These are phyloP conservation scores for Melinaea menophilus DNA, from an alignment of 2,888 invertebrate species.

Conservation along the genomic window DNA sequence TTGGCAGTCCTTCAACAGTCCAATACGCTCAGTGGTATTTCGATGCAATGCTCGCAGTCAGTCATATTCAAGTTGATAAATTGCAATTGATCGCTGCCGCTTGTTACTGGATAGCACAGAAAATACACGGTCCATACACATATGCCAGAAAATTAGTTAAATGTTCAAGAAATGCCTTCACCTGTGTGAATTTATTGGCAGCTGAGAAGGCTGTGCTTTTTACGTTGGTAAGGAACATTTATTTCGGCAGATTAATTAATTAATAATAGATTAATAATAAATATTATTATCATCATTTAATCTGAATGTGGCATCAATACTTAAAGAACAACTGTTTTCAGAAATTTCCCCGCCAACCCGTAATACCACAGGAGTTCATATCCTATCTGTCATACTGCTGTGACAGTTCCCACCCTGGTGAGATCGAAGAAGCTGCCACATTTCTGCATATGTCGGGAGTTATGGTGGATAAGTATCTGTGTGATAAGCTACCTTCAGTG, in stretches of 20 bases:
- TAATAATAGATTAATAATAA: neutral
- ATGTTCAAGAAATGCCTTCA: constrained; percentile 47
- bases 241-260: too few species aligned
- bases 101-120: constrained; percentile 64
- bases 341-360: constrained; percentile 56
- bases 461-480: constrained; percentile 49
- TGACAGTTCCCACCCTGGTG: constrained; percentile 41
- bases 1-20: constrained; percentile 52
- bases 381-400: constrained; percentile 58
- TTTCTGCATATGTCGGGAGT: constrained; percentile 56
- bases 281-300: neutral
- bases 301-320: neutral
- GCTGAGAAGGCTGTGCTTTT: constrained; percentile 51
- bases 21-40: constrained; percentile 63
- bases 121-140: constrained; percentile 46
- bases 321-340: constrained; percentile 30
- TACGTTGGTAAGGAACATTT: constrained; percentile 45
- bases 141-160: constrained; percentile 45
- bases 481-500: constrained; percentile 53
- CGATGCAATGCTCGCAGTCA: constrained; percentile 46
- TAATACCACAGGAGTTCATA: constrained; percentile 59
- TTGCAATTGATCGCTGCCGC: constrained; percentile 60
- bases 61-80: constrained; percentile 42
- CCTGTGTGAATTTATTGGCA: constrained; percentile 35
- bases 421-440: constrained; percentile 56